Conservation (phyloP, 2,113 vertebrate genomes). For the Candoia aspera region DNA sequence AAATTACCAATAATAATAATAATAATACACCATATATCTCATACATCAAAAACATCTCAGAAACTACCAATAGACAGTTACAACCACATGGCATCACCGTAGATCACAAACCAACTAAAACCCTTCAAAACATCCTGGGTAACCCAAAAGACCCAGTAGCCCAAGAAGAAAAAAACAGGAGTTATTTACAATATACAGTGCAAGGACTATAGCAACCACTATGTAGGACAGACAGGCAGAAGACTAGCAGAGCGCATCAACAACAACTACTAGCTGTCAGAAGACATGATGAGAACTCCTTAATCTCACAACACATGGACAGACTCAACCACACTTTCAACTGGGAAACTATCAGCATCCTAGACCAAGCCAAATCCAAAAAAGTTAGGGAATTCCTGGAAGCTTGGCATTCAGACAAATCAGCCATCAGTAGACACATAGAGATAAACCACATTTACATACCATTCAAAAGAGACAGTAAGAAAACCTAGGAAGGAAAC, state of each 20-base stretch:
- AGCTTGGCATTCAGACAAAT: neutral
- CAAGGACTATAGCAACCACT: neutral
- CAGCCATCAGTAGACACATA: no score
- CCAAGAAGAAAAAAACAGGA: neutral
- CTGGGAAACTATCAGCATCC: neutral
- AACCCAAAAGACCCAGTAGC: neutral
- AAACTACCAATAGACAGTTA: neutral
- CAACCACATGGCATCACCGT: neutral
- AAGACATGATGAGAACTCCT: neutral
- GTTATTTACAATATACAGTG: neutral
- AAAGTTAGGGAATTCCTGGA: neutral
- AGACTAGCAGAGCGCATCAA: neutral
- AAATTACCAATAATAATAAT: neutral
- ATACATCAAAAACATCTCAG: no score
- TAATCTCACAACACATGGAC: neutral
- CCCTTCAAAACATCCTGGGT: neutral
- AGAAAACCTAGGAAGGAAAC: neutral
- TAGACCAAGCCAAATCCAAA: neutral
- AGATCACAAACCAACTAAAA: neutral
- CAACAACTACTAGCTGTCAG: neutral
- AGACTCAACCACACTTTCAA: neutral
- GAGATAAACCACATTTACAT: neutral
- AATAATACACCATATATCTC: neutral
- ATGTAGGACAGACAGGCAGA: neutral
- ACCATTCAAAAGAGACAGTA: neutral